A percentile compares a stretch with the other conserved stretches of the same genome.
Evolutionary conservation across 2,888 invertebrate genomes (phyloP).

Genomic region (Escarpia spicata): DNA sequence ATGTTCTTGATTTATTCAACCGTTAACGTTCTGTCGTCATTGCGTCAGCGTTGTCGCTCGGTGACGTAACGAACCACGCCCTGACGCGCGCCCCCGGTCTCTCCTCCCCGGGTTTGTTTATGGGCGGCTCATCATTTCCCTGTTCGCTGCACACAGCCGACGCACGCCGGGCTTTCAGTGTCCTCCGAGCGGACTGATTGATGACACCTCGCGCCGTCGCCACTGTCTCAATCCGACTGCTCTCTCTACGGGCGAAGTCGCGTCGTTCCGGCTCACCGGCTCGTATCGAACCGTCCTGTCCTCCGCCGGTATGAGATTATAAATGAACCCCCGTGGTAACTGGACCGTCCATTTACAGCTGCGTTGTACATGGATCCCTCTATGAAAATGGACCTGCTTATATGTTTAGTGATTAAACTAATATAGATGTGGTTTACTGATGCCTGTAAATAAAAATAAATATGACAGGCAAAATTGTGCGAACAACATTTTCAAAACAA

Average conservation of each 20-base stretch:
- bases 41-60: neutral
- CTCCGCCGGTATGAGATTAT: neutral
- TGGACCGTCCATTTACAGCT: too few relatives aligned
- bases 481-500: too few relatives aligned
- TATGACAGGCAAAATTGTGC: too few relatives aligned
- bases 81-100: neutral
- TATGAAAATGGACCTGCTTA: too few relatives aligned
- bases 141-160: neutral
- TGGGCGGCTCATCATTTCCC: neutral
- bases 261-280: neutral
- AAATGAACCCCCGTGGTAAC: too few relatives aligned
- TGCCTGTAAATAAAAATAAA: too few relatives aligned
- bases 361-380: too few relatives aligned
- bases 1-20: neutral
- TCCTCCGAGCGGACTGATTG: neutral
- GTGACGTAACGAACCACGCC: slow-evolving; percentile 6
- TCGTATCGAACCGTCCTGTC: slow-evolving; percentile 8
- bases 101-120: neutral
- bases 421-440: too few relatives aligned
- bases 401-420: too few relatives aligned
- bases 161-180: neutral
- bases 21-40: neutral
- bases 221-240: neutral
- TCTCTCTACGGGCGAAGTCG: neutral
- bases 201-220: neutral